Percentiles rank a stretch among this genome's conserved stretches.
Conservation (phyloP, 1,140 invertebrate species). For the Berghia stephanieae region DNA sequence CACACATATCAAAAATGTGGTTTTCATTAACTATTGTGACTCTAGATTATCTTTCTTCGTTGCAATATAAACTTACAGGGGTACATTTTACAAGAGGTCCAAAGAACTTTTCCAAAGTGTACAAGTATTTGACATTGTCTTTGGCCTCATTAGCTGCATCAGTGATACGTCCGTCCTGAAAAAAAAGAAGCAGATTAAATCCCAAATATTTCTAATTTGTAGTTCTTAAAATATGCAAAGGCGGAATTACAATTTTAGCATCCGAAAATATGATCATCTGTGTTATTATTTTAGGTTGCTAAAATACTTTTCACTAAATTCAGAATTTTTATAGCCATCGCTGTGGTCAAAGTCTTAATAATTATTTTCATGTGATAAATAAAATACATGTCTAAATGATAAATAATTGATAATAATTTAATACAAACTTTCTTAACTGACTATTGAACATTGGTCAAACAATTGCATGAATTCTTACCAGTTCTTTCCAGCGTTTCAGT, state of each 20-base stretch:
- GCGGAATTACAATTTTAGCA: too few species aligned
- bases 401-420: background rate
- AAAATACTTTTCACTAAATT: too few species aligned
- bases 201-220: too few species aligned
- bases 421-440: background rate
- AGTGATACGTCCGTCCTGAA: slow-evolving; percentile 66
- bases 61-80: slow-evolving; percentile 75
- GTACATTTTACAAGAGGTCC: slow-evolving; percentile 92
- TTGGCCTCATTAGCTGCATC: slow-evolving; percentile 83
- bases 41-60: background rate
- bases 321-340: too few species aligned
- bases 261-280: too few species aligned
- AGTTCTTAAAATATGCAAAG: too few species aligned
- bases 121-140: slow-evolving; percentile 95
- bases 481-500: slow-evolving; percentile 82
- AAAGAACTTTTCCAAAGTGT: slow-evolving; percentile 93
- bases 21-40: too few species aligned
- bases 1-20: too few species aligned
- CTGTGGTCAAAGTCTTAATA: too few species aligned
- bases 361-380: background rate
- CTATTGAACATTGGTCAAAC: background rate
- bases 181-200: slow-evolving; percentile 21
- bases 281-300: too few species aligned
- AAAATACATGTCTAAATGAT: background rate
- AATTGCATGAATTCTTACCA: too few species aligned